These are phyloP conservation scores for Aleiodes alternator DNA, from an alignment of 2,888 invertebrate genomes.

Conservation along the genomic window DNA sequence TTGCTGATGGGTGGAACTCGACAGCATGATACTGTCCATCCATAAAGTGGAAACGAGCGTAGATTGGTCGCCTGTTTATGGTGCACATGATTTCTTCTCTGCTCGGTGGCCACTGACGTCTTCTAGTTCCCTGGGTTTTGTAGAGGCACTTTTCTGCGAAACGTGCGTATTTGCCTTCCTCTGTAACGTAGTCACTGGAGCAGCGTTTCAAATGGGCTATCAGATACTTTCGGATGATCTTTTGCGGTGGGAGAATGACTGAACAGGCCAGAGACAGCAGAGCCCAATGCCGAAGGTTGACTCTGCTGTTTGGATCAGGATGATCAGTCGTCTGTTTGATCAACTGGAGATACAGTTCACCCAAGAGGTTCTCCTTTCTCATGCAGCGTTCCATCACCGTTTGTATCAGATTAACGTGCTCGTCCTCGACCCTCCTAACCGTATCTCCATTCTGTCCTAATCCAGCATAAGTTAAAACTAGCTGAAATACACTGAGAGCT, in stretches of 20 bases:
- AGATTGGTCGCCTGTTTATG: constrained; percentile 91
- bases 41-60: constrained; percentile 93
- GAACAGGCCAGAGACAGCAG: constrained; percentile 87
- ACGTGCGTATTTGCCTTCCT: constrained; percentile 95
- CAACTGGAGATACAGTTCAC: constrained; percentile 93
- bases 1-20: constrained; percentile 96
- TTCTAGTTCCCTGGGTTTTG: constrained; percentile 84
- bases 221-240: constrained; percentile 89
- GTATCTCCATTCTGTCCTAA: constrained; percentile 84
- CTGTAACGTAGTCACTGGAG: constrained; percentile 90
- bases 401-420: constrained; percentile 92
- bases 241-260: constrained; percentile 90
- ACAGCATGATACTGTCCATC: constrained; percentile 96
- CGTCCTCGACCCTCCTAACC: constrained; percentile 87
- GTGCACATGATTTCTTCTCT: constrained; percentile 95
- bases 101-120: constrained; percentile 93
- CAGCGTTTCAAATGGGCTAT: constrained; percentile 93
- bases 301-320: constrained; percentile 91
- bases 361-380: constrained; percentile 90
- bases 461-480: constrained; percentile 92
- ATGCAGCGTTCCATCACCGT: constrained; percentile 92
- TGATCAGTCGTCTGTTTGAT: constrained; percentile 96
- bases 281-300: constrained; percentile 95
- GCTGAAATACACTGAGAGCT: constrained; percentile 91
- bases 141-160: constrained; percentile 92